Evolutionary conservation across 2,888 invertebrate species (phyloP), one percentile per base, ranked within the genome.

Genomic region (Ligdia adustata): DNA sequence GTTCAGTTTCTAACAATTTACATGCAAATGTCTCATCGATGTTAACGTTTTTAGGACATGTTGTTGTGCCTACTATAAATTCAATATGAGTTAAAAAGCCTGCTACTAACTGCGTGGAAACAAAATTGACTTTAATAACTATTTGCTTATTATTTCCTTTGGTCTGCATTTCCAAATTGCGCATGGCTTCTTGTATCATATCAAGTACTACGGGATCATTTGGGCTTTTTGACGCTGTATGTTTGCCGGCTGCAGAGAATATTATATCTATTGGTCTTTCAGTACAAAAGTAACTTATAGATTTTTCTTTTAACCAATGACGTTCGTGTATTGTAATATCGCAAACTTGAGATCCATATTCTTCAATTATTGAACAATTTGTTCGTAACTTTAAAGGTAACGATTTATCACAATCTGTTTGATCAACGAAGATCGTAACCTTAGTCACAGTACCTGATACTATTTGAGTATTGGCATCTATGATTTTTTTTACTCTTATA

Each of bases 41-140:
- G 20, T 64, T 60, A 18, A 62, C 64, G 55, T 73, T 71, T 59
- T 87, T 91, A 4, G 74, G 64, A 57, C 93, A 93, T 43, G 84
- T 82, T 1, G 92, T 92, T 27, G 89, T 84, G 7, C 92, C 92
- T 5, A 94, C 76, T 57, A 91, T 82, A 35, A 92, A 91, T 55
- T 91, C 89, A 29, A 95, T 91, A 65, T 88, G 91, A 15, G 92
- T 92, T 37, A 91, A 64, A 15, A 76, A 61, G 9, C 93, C 94
- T 33, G 91, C 77, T 3, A 93, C 91, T 6, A 92, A 69, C 75
- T 92, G 90, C 12, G 72, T 72, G 0, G 84, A 73, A 6, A 91
- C 90, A 1, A 86, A 81, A 37, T 77, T 73, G 3, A 93, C 67
- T 40, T 82, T 67, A 0, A 84, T 66, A 9, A 91, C 55, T 56